Percentiles rank a stretch among this genome's conserved stretches.
phyloP scores from a whole-genome alignment of 2,888 invertebrate species.

The Mythimna vitellina region DNA sequence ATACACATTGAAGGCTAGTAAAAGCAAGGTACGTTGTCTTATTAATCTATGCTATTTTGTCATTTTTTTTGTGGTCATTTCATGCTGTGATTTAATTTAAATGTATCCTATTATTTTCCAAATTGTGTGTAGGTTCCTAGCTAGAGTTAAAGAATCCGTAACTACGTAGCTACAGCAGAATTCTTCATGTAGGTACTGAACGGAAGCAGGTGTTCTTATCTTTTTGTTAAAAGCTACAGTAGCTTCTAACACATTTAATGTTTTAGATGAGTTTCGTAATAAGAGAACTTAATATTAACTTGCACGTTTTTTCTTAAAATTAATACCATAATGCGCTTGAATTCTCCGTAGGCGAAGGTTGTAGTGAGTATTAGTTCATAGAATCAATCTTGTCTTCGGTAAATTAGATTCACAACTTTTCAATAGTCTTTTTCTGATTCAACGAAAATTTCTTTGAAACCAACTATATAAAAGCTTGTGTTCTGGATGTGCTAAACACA shows the following conservation, averaged over 20 bases:
- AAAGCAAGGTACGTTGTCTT: slow-evolving; percentile 64
- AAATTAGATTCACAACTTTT: too few species aligned
- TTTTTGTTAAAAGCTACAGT: background rate
- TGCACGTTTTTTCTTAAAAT: background rate
- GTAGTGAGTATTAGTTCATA: background rate
- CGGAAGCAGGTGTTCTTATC: background rate
- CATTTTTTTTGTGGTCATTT: background rate
- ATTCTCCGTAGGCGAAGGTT: background rate
- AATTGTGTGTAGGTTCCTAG: background rate
- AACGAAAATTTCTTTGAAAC: background rate
- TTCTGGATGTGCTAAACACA: background rate
- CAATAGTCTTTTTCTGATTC: too few species aligned
- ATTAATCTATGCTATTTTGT: slow-evolving; percentile 3
- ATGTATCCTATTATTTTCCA: background rate
- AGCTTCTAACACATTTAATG: background rate
- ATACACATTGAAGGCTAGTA: slow-evolving; percentile 63
- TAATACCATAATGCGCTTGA: background rate
- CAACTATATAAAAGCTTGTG: background rate
- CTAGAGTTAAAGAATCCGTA: background rate
- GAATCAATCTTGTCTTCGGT: background rate
- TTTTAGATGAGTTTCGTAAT: background rate
- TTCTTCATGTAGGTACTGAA: background rate
- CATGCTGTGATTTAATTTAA: background rate
- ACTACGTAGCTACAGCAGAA: background rate
- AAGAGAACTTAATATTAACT: background rate